A percentile compares a stretch with the other conserved stretches of the same genome.
Evolutionary conservation across 2,888 invertebrate species (phyloP).

Genomic region (Eupeodes latifasciatus): DNA sequence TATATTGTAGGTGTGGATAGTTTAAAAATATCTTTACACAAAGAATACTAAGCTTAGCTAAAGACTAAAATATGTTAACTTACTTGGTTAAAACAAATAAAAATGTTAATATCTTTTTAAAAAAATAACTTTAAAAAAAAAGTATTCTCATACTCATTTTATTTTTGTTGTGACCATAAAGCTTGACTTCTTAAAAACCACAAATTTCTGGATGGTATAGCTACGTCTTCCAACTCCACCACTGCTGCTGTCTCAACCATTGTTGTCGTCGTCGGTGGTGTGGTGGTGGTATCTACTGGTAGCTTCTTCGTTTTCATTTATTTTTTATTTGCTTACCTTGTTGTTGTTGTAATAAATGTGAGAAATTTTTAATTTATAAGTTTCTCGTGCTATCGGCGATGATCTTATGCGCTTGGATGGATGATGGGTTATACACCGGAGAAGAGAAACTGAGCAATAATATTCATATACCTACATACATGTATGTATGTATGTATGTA

Average conservation of each 20-base stretch:
- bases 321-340: conserved; percentile 41
- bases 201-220: not conserved
- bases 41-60: conserved; percentile 8
- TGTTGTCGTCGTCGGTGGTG: conserved; percentile 43
- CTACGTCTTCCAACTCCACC: no score
- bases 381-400: conserved; percentile 68
- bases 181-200: conserved; percentile 24
- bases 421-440: conserved; percentile 20
- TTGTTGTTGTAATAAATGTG: conserved; percentile 80
- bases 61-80: conserved; percentile 32
- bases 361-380: conserved; percentile 81
- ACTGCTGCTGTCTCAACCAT: not conserved
- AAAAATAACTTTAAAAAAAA: not conserved
- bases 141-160: not conserved
- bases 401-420: conserved; percentile 49
- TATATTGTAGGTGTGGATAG: conserved; percentile 61
- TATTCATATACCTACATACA: no score
- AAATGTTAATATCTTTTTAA: conserved; percentile 1
- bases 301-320: conserved; percentile 30
- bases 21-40: conserved; percentile 10
- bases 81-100: conserved; percentile 11
- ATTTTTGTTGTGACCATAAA: conserved; percentile 4
- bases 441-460: conserved; percentile 50
- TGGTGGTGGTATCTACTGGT: not conserved
- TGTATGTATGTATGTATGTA: no score